Conservation (phyloP, 2,113 vertebrate species). For the Sphaerodactylus townsendi region DNA sequence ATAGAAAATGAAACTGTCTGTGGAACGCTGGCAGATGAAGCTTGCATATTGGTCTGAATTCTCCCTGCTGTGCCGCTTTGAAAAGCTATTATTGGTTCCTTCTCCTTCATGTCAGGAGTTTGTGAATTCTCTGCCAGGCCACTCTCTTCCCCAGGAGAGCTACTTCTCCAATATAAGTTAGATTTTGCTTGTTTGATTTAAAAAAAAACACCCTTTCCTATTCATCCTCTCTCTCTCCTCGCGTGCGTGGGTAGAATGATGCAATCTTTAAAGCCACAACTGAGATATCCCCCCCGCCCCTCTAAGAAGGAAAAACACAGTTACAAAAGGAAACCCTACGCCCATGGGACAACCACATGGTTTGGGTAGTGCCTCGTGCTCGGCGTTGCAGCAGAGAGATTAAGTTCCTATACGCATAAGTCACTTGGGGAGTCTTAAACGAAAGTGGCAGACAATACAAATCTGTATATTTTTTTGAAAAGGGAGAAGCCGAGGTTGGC, state of each 20-base stretch:
- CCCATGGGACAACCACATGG: not conserved
- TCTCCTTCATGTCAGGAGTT: not conserved
- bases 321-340: not conserved
- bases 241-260: not conserved
- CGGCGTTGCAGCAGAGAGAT: not conserved
- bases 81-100: not conserved
- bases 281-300: not conserved
- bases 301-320: not conserved
- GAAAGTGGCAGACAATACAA: not conserved
- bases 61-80: not conserved
- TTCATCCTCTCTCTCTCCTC: not conserved
- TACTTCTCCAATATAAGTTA: not conserved
- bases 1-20: not conserved
- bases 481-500: not conserved
- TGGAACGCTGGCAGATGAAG: too few species aligned
- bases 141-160: not conserved
- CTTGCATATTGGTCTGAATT: too few species aligned
- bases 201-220: not conserved
- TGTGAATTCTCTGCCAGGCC: not conserved
- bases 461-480: not conserved
- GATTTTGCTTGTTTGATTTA: not conserved
- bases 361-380: not conserved
- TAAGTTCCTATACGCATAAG: not conserved
- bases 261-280: slow-evolving; percentile 33
- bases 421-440: not conserved